Conservation (phyloP, 2,888 invertebrate species). For the Ischnura elegans region DNA sequence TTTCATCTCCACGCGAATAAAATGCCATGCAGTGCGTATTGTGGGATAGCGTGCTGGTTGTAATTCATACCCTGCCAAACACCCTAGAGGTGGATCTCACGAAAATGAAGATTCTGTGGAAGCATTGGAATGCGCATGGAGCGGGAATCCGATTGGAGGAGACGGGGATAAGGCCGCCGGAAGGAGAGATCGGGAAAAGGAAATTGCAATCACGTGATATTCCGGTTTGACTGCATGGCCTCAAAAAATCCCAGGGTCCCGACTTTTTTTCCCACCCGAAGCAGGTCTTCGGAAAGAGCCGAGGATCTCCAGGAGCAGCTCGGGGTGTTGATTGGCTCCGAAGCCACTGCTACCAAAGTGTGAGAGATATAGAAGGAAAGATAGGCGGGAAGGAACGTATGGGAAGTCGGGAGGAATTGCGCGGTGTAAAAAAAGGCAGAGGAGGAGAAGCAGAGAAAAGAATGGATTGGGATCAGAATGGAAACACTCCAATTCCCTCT, state of each 20-base stretch:
- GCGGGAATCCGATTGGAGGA: not conserved
- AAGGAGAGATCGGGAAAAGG: not conserved
- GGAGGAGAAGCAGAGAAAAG: not conserved
- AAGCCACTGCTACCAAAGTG: not conserved
- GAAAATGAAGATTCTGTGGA: no score
- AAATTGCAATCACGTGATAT: constrained; percentile 49
- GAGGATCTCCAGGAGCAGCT: not conserved
- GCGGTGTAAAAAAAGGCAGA: no score
- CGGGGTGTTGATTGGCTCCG: constrained; percentile 32
- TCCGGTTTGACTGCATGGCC: constrained; percentile 45
- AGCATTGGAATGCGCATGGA: not conserved
- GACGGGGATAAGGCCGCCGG: not conserved
- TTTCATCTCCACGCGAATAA: no score
- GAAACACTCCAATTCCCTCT: not conserved
- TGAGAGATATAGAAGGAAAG: not conserved
- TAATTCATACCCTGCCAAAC: no score
- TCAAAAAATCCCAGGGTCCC: not conserved
- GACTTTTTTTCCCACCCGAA: not conserved
- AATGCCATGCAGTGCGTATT: no score
- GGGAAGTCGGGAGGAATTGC: not conserved
- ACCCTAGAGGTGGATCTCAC: no score
- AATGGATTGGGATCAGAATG: not conserved
- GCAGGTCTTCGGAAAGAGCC: not conserved
- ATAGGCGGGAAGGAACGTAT: not conserved
- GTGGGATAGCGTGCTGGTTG: no score